These are phyloP conservation scores for Megathymus violae DNA, from an alignment of 1,140 invertebrate species.

Conservation along the genomic window DNA sequence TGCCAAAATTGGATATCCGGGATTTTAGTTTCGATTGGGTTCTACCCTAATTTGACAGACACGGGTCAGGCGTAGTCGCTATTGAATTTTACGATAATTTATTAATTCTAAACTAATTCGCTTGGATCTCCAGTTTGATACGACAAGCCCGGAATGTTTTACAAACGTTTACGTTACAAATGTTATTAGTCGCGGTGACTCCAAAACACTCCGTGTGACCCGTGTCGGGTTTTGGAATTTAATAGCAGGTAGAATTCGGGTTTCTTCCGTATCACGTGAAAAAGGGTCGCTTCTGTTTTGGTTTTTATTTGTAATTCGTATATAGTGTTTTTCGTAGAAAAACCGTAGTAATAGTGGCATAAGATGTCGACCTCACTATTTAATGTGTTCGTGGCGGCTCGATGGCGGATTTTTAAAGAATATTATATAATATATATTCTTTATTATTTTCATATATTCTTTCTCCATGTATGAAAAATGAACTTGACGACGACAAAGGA, in stretches of 20 bases:
- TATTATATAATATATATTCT: no score
- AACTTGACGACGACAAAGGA: no score
- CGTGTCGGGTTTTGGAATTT: conserved; percentile 16
- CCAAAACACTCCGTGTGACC: conserved; percentile 10
- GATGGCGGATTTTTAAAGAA: no score
- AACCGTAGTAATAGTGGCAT: background rate
- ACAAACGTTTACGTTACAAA: conserved; percentile 17
- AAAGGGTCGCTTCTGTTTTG: background rate
- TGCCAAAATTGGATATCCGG: conserved; percentile 16
- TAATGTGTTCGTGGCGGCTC: no score
- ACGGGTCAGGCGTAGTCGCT: conserved; percentile 15
- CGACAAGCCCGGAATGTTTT: conserved; percentile 11
- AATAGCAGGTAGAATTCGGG: conserved; percentile 8
- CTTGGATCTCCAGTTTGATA: conserved; percentile 13
- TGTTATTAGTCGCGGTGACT: conserved; percentile 10
- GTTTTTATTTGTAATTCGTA: background rate
- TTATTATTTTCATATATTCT: no score
- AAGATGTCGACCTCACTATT: no score
- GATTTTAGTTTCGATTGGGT: conserved; percentile 23
- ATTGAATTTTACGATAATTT: conserved; percentile 31
- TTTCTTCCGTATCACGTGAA: background rate
- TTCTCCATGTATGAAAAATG: no score
- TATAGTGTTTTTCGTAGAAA: background rate
- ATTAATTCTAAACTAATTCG: conserved; percentile 24
- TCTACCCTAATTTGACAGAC: conserved; percentile 27